Evolutionary conservation across 1,140 invertebrate species (phyloP), one percentile per base, ranked within the genome.

Genomic region (Microplitis demolitor): DNA sequence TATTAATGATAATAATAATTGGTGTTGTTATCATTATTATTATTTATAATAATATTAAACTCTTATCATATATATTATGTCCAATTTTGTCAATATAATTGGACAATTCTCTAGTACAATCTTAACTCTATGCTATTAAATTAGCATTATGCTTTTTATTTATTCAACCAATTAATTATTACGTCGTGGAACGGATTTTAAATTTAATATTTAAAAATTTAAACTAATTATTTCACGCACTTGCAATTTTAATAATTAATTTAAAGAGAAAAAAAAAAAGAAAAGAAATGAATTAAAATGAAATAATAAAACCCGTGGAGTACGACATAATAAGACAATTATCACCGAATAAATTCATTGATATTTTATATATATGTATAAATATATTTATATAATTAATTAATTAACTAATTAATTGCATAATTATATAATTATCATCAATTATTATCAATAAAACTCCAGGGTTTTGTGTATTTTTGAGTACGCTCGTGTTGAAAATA

Each of bases 111-210:
- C 54, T 67, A 72, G n/a, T 67, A 61, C 53, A 11, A 53, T 33
- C 60, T 66, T 50, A 56, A 51, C 35, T 58, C 60, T 62, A 62
- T 13, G 16, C 61, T 71, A 63, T 51, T 56, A 14, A 31, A 71
- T 50, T 63, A 39, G 54, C 62, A 67, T 72, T 72, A 72, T 67
- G 71, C 71, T 60, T 53, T 56, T 51, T 72, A n/a, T 56, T 45
- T 72, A n/a, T 56, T 61, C 6, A 51, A 66, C 45, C 34, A 35
- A 39, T 63, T 63, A 63, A 63, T 63, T 34, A 34, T 63, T 64
- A 71, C 69, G 62, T 62, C 50, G 51, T 71, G 69, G 69, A 71
- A 71, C 69, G 69, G 69, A 71, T 71, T 71, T 51, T 71, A 50
- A 34, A 60, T 33, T 35, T 58, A 14, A 45, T 33, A 37, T 60